Conservation (phyloP, 1,140 invertebrate genomes). For the Mercenaria mercenaria region DNA sequence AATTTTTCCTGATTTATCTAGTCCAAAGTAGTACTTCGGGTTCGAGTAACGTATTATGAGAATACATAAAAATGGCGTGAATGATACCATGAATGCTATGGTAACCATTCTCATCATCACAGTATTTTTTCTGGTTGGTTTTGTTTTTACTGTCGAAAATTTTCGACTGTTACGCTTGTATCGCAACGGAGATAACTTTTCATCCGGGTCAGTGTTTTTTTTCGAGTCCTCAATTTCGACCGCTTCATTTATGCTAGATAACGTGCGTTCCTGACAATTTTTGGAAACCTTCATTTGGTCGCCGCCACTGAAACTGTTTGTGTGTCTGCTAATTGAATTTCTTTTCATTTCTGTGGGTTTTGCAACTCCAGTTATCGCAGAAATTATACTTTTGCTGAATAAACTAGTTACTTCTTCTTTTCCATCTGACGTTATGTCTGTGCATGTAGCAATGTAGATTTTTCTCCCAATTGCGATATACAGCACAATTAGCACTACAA, state of each 20-base stretch:
- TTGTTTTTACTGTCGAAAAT: slow-evolving; percentile 27
- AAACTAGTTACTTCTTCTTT: neutral
- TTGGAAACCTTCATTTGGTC: neutral
- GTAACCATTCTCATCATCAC: slow-evolving; percentile 66
- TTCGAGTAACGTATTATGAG: slow-evolving; percentile 46
- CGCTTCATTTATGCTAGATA: neutral
- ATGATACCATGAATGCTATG: slow-evolving; percentile 59
- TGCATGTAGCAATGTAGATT: slow-evolving; percentile 56
- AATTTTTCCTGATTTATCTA: slow-evolving; percentile 20
- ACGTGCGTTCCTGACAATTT: neutral
- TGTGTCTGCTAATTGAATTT: neutral
- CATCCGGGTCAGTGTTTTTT: neutral
- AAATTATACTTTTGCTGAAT: slow-evolving; percentile 42
- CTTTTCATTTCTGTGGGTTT: neutral
- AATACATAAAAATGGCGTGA: slow-evolving; percentile 54
- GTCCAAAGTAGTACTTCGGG: neutral
- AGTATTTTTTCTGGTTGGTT: slow-evolving; percentile 54
- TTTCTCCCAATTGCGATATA: slow-evolving; percentile 65
- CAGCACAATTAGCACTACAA: slow-evolving; percentile 18
- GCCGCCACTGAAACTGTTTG: no score
- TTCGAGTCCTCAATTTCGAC: neutral
- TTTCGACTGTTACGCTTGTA: neutral
- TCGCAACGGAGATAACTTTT: neutral
- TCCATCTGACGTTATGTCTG: slow-evolving; percentile 3
- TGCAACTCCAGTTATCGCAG: slow-evolving; percentile 35